Conservation (phyloP, 2,888 invertebrate species). For the Drosophila lacicola region DNA sequence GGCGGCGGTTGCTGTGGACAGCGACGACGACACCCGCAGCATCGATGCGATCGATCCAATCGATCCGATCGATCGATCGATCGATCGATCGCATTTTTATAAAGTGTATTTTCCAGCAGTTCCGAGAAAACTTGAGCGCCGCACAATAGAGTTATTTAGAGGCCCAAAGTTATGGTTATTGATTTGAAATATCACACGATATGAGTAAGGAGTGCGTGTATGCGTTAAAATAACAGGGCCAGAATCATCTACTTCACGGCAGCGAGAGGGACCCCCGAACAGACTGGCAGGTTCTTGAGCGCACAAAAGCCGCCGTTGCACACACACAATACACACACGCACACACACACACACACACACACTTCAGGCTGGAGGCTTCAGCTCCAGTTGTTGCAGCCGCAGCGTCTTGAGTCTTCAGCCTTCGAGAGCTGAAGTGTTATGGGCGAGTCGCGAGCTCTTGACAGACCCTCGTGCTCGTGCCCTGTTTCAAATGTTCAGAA, state of each 20-base stretch:
- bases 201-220: slow-evolving; percentile 52
- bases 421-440: slow-evolving; percentile 52
- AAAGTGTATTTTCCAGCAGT: slow-evolving; percentile 55
- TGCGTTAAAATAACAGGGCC: slow-evolving; percentile 74
- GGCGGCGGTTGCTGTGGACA: slow-evolving; percentile 12
- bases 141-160: slow-evolving; percentile 82
- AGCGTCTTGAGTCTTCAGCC: slow-evolving; percentile 20
- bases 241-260: slow-evolving; percentile 53
- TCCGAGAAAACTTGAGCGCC: slow-evolving; percentile 75
- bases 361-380: slow-evolving; percentile 38
- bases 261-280: slow-evolving; percentile 14
- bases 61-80: slow-evolving; percentile 5
- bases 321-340: slow-evolving; percentile 14
- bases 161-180: slow-evolving; percentile 72
- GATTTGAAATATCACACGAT: slow-evolving; percentile 77
- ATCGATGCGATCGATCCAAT: slow-evolving; percentile 31
- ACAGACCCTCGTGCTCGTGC: slow-evolving; percentile 81
- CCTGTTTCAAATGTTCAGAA: slow-evolving; percentile 74
- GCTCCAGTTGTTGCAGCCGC: slow-evolving; percentile 37
- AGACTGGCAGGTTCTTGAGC: slow-evolving; percentile 57
- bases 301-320: slow-evolving; percentile 60
- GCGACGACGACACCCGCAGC: slow-evolving; percentile 63
- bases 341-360: slow-evolving; percentile 1
- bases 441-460: slow-evolving; percentile 72
- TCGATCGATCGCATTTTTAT: slow-evolving; percentile 21